Percentiles rank a stretch among this genome's conserved stretches.
Conservation (phyloP, 2,797 vertebrate species). For the Menidia menidia region DNA sequence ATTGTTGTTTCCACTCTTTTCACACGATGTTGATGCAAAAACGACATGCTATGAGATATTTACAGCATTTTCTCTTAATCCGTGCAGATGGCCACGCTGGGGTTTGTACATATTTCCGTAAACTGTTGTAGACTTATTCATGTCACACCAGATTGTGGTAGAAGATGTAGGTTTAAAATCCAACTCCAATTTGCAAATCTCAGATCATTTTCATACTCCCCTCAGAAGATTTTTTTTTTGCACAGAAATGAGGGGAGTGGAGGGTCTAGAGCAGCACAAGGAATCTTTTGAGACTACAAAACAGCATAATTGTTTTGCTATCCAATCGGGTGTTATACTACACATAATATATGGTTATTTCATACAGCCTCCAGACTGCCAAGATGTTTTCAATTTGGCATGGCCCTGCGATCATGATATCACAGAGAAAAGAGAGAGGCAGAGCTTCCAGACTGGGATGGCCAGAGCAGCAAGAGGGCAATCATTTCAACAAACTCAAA, state of each 20-base stretch:
- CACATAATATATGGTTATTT: constrained; percentile 88
- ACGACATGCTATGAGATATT: constrained; percentile 62
- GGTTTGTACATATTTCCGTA: constrained; percentile 47
- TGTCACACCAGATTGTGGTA: constrained; percentile 56
- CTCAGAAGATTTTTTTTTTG: constrained; percentile 73
- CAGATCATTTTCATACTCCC: constrained; percentile 72
- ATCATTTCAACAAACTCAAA: constrained; percentile 87
- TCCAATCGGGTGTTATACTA: constrained; percentile 85
- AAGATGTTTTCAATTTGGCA: constrained; percentile 91
- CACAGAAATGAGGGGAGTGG: constrained; percentile 70
- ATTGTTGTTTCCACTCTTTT: constrained; percentile 68
- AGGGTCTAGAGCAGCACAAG: constrained; percentile 62
- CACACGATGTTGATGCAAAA: constrained; percentile 54
- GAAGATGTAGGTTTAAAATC: constrained; percentile 56
- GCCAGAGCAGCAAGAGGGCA: constrained; percentile 80
- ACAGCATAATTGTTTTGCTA: constrained; percentile 85
- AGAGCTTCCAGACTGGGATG: constrained; percentile 82
- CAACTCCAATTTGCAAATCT: constrained; percentile 75
- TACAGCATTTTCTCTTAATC: constrained; percentile 72
- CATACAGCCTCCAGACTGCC: constrained; percentile 85
- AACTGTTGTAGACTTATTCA: constrained; percentile 71
- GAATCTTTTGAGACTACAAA: constrained; percentile 80
- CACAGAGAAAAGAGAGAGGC: constrained; percentile 74
- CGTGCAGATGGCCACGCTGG: constrained; percentile 61
- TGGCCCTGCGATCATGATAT: constrained; percentile 88